Evolutionary conservation across 2,888 invertebrate species (phyloP), one percentile per base, ranked within the genome.

Genomic region (Imbricaverruca yamaguchii): DNA sequence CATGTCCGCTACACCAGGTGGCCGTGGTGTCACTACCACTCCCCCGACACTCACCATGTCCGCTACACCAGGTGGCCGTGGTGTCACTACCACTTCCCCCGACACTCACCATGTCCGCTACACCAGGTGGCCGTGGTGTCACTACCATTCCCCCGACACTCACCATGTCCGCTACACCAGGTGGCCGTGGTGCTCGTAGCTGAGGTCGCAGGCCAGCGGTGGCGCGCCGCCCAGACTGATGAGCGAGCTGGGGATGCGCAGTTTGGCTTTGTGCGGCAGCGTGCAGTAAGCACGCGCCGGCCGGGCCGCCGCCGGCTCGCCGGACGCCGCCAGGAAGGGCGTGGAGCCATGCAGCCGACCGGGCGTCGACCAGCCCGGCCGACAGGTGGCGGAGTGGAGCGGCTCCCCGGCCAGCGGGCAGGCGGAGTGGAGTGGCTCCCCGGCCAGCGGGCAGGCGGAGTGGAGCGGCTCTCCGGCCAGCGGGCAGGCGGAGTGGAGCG

Each of bases 1-100:
- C n/a, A n/a, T n/a, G n/a, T n/a, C n/a, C n/a, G n/a, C 15, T 69
- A 69, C 39, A 69, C 69, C 69, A 69, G 69, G 69, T 69, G 39
- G 13, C 39, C 69, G 13, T 39, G 69, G 39, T 15, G 69, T 15
- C n/a, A n/a, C n/a, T n/a, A n/a, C n/a, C n/a, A n/a, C n/a, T n/a
- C 39, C n/a, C n/a, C n/a, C n/a, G n/a, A n/a, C n/a, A n/a, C n/a
- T n/a, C 39, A 39, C 39, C n/a, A n/a, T n/a, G n/a, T n/a, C n/a
- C n/a, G 39, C n/a, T n/a, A n/a, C n/a, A n/a, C n/a, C n/a, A 69
- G n/a, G n/a, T n/a, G n/a, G n/a, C 39, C 69, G 15, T 39, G 69
- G 39, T 18, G 69, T n/a, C n/a, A n/a, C n/a, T n/a, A n/a, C n/a
- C n/a, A n/a, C n/a, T n/a, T n/a, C n/a, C n/a, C n/a, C n/a, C n/a